Percentiles rank a stretch among this genome's conserved stretches.
These are phyloP conservation scores for Zophobas morio DNA, from an alignment of 1,140 invertebrate genomes.

Conservation along the genomic window DNA sequence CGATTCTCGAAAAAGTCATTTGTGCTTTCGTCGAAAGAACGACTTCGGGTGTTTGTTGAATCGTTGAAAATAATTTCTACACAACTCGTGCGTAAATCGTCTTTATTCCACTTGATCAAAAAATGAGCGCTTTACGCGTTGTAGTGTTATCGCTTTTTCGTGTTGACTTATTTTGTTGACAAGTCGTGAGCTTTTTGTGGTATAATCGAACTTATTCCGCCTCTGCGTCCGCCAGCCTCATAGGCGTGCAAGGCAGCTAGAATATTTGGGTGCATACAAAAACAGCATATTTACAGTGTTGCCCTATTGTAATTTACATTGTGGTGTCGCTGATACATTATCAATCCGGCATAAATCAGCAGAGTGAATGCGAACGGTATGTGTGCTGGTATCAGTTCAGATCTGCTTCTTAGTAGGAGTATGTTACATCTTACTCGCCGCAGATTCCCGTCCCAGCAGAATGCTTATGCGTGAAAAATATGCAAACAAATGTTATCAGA, in stretches of 20 bases:
- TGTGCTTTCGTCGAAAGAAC: too few species aligned
- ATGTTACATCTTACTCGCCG: conserved; percentile 56
- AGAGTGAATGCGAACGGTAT: conserved; percentile 54
- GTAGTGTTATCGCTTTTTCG: too few species aligned
- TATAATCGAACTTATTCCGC: conserved; percentile 37
- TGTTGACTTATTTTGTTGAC: neutral
- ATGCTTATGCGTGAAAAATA: conserved; percentile 48
- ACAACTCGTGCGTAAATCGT: neutral
- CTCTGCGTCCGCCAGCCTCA: conserved; percentile 21
- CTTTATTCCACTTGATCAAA: neutral
- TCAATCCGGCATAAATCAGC: conserved; percentile 60
- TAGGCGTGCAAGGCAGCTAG: conserved; percentile 26
- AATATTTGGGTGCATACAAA: conserved; percentile 58
- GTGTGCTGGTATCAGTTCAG: conserved; percentile 52
- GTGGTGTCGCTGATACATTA: conserved; percentile 61
- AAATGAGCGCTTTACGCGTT: neutral
- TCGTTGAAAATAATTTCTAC: too few species aligned
- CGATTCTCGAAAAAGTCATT: neutral
- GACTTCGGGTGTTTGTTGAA: too few species aligned
- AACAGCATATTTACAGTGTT: conserved; percentile 59
- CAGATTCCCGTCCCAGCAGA: conserved; percentile 30
- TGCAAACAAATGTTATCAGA: conserved; percentile 54
- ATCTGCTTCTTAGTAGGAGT: conserved; percentile 51
- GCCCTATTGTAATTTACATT: conserved; percentile 61
- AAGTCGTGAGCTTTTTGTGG: neutral